Conservation (phyloP, 2,888 invertebrate genomes). For the Trissonchulus latispiculum region DNA sequence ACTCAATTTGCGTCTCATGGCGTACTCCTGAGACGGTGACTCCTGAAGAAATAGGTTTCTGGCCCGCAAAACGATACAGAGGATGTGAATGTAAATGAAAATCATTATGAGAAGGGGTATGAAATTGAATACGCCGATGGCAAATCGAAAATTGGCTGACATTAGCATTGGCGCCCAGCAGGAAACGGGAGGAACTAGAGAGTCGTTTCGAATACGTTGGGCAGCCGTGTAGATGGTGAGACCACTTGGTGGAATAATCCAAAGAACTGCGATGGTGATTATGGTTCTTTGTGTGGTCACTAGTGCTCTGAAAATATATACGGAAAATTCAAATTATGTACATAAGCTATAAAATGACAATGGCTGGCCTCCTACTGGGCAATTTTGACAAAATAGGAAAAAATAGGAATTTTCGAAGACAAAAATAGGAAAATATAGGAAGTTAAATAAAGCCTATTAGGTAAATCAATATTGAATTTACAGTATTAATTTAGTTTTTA, state of each 20-base stretch:
- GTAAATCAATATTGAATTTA: too few relatives aligned
- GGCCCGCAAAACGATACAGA: slow-evolving; percentile 31
- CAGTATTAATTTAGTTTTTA: too few relatives aligned
- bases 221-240: too few relatives aligned
- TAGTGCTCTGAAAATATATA: neutral
- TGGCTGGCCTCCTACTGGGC: too few relatives aligned
- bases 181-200: too few relatives aligned
- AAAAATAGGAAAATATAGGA: too few relatives aligned
- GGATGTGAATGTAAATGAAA: slow-evolving; percentile 55
- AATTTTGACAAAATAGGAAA: too few relatives aligned
- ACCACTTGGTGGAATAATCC: neutral
- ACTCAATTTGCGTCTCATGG: slow-evolving; percentile 44
- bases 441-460: too few relatives aligned
- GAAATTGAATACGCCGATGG: slow-evolving; percentile 53
- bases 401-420: too few relatives aligned
- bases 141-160: slow-evolving; percentile 24
- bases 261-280: neutral
- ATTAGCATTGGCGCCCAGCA: neutral
- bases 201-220: too few relatives aligned
- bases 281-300: neutral
- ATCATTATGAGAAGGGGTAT: slow-evolving; percentile 54
- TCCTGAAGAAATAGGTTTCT: neutral
- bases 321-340: too few relatives aligned
- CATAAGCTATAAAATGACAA: too few relatives aligned
- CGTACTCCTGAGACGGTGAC: neutral